Conservation (phyloP, 2,888 invertebrate genomes). For the Encarsia formosa region DNA sequence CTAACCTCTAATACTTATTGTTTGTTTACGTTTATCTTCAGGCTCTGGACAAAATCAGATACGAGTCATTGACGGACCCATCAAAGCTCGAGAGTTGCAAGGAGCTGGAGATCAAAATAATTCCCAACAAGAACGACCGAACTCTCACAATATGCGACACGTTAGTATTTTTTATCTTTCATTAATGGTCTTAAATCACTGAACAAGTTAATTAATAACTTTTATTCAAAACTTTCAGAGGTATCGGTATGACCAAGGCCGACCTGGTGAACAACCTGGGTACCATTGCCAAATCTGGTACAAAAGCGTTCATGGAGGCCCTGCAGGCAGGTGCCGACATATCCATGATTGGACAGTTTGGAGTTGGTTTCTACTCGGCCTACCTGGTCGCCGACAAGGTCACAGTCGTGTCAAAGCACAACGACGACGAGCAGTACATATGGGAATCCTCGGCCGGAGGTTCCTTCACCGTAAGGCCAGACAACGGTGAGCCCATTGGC, state of each 20-base stretch:
- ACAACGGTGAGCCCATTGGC: slow-evolving; percentile 73
- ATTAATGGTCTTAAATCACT: background rate
- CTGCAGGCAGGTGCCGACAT: slow-evolving; percentile 98
- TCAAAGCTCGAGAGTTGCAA: slow-evolving; percentile 89
- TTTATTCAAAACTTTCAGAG: too few species aligned
- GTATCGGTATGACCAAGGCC: slow-evolving; percentile 99
- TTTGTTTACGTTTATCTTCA: slow-evolving; percentile 29
- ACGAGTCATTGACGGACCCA: slow-evolving; percentile 96
- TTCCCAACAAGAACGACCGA: slow-evolving; percentile 92
- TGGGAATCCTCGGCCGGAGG: slow-evolving; percentile 99
- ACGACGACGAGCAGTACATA: slow-evolving; percentile 96
- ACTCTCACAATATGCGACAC: slow-evolving; percentile 93
- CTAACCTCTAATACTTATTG: background rate
- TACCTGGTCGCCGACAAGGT: slow-evolving; percentile 95
- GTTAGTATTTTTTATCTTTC: slow-evolving; percentile 15
- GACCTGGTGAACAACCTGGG: slow-evolving; percentile 97
- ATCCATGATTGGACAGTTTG: slow-evolving; percentile 99
- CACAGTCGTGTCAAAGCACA: slow-evolving; percentile 90
- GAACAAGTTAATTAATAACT: background rate
- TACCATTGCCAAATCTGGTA: slow-evolving; percentile 99
- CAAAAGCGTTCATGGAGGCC: slow-evolving; percentile 99
- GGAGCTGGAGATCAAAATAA: slow-evolving; percentile 92
- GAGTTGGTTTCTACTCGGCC: slow-evolving; percentile 99
- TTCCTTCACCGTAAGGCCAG: slow-evolving; percentile 86
- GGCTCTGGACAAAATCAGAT: slow-evolving; percentile 86